These are phyloP conservation scores for Masnerella sp. DNA, from an alignment of 2,888 invertebrate species.

Conservation along the genomic window DNA sequence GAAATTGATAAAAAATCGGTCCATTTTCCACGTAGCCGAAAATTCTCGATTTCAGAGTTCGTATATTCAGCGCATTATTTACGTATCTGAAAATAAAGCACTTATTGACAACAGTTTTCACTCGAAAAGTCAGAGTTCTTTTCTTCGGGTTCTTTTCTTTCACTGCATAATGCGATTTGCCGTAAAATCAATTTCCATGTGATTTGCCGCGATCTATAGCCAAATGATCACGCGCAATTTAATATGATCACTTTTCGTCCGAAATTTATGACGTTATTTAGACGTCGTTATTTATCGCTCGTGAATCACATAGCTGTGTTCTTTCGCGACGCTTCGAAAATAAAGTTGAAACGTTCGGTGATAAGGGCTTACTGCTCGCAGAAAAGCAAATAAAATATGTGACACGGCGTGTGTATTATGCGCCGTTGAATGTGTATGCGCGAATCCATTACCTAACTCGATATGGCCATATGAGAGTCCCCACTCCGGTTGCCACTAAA, in stretches of 20 bases:
- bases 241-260: slow-evolving; percentile 39
- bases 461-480: too few species aligned
- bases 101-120: neutral
- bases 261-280: slow-evolving; percentile 38
- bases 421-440: slow-evolving; percentile 45
- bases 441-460: slow-evolving; percentile 60
- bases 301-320: slow-evolving; percentile 44
- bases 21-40: too few species aligned
- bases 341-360: slow-evolving; percentile 46
- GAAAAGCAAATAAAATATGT: slow-evolving; percentile 60
- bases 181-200: slow-evolving; percentile 26
- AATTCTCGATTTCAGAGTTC: too few species aligned
- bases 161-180: slow-evolving; percentile 7
- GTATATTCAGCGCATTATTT: too few species aligned
- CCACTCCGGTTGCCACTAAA: too few species aligned
- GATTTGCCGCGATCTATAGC: slow-evolving; percentile 29
- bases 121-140: too few species aligned
- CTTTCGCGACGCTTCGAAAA: slow-evolving; percentile 45
- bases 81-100: neutral
- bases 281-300: slow-evolving; percentile 37
- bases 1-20: too few species aligned
- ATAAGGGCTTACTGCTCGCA: slow-evolving; percentile 53
- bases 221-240: slow-evolving; percentile 44
- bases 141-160: neutral
- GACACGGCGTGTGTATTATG: slow-evolving; percentile 48